phyloP scores from a whole-genome alignment of 2,888 invertebrate genomes.

The Ochropleura plecta region DNA sequence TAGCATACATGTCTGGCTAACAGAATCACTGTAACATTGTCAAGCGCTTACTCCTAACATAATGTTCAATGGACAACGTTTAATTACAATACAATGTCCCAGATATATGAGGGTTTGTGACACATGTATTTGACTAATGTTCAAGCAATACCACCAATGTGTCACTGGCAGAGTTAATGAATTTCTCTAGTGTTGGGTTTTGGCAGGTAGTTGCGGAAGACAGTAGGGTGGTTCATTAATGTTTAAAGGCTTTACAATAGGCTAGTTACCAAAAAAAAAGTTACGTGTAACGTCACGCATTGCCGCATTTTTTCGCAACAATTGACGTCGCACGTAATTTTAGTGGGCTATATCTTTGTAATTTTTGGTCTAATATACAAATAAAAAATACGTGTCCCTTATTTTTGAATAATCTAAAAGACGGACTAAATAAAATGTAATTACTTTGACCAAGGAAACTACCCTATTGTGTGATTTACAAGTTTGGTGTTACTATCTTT shows the following conservation, averaged over 20 bases:
- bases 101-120: slow-evolving; percentile 81
- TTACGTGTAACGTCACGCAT: too few relatives aligned
- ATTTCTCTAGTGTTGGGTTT: slow-evolving; percentile 72
- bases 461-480: neutral
- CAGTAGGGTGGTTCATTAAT: neutral
- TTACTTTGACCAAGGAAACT: too few relatives aligned
- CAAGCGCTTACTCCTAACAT: slow-evolving; percentile 62
- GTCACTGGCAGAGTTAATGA: slow-evolving; percentile 79
- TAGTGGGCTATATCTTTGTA: too few relatives aligned
- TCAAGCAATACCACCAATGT: slow-evolving; percentile 81
- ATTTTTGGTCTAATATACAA: too few relatives aligned
- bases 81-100: slow-evolving; percentile 78
- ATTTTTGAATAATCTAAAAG: too few relatives aligned
- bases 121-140: slow-evolving; percentile 82
- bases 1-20: slow-evolving; percentile 57
- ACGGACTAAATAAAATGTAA: too few relatives aligned
- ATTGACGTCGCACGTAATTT: too few relatives aligned
- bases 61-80: slow-evolving; percentile 70
- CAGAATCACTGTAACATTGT: slow-evolving; percentile 64
- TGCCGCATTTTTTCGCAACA: too few relatives aligned
- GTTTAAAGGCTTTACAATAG: neutral
- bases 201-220: slow-evolving; percentile 45
- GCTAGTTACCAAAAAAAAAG: too few relatives aligned
- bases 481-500: neutral
- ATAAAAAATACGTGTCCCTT: too few relatives aligned